Evolutionary conservation across 1,140 invertebrate genomes (phyloP), one percentile per base, ranked within the genome.

Genomic region (Gryon sp.): DNA sequence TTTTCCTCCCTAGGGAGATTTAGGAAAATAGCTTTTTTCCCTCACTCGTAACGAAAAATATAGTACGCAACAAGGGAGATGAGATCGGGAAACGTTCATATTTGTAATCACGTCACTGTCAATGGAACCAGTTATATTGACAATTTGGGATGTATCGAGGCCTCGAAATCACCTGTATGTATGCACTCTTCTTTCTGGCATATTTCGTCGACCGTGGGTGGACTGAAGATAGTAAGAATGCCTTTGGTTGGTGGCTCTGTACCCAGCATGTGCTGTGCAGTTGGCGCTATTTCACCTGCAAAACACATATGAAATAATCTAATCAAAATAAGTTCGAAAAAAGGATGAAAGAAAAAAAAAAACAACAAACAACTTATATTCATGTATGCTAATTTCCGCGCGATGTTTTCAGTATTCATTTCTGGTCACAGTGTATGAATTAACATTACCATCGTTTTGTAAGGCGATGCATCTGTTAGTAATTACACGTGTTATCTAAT

Each of bases 161-260:
- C 9, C 22, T 18, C 4, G 2, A 50, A 70, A 63, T 76, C 78
- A 79, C 78, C 80, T 74, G 78, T 68, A 11, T 80, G 66, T 40
- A 81, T 46, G 16, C 78, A 80, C 43, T 74, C 75, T 11, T 70
- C 45, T 0, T 63, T 68, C 15, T 63, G 28, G 34, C 78, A 81
- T 41, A 75, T 63, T 1, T 63, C 45, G 4, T 36, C 32, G 0
- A 6, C 9, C 4, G 11, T 34, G 8, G 69, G 50, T 0, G 57
- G 19, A 11, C 38, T 62, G 8, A 45, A 26, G 19, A 62, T 36
- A 2, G 15, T n/a, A 1, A 38, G 34, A 34, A 24, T 52, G 15
- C 26, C 40, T 55, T 9, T 34, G 7, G 24, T 4, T 15, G 11
- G 12, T 11, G 43, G 22, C 14, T 59, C 22, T 4, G 26, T 26